These are phyloP conservation scores for Onychomys arenicola DNA, from an alignment of 2,797 vertebrate species.

Conservation along the genomic window DNA sequence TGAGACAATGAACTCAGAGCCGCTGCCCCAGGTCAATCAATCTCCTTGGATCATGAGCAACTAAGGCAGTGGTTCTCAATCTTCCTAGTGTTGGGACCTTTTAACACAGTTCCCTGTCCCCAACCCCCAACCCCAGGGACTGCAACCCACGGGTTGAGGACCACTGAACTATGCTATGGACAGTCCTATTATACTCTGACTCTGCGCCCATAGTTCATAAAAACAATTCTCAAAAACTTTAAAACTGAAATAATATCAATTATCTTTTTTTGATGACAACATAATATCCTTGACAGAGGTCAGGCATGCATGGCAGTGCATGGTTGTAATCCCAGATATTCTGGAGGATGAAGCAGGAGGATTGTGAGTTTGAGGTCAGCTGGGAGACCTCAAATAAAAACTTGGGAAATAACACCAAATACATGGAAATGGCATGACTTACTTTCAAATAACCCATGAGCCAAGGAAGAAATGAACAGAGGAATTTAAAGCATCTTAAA, in stretches of 20 bases:
- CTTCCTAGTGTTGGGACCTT: not conserved
- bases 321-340: not conserved
- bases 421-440: not conserved
- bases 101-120: not conserved
- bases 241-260: not conserved
- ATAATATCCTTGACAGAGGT: not conserved
- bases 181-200: not conserved
- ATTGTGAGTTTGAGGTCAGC: not conserved
- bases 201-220: not conserved
- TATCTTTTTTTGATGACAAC: not conserved
- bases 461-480: not conserved
- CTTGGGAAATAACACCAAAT: not conserved
- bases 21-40: too few relatives aligned
- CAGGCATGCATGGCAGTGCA: not conserved
- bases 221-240: not conserved
- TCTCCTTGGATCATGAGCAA: not conserved
- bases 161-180: not conserved
- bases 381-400: not conserved
- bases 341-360: not conserved
- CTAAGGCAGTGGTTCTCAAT: not conserved
- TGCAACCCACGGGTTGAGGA: not conserved
- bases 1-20: not conserved
- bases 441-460: not conserved
- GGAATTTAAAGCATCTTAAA: not conserved
- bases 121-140: not conserved